Base-by-base conservation (phyloP, 2,888 invertebrate genomes). In the Eumacrocentrus americanus region DNA sequence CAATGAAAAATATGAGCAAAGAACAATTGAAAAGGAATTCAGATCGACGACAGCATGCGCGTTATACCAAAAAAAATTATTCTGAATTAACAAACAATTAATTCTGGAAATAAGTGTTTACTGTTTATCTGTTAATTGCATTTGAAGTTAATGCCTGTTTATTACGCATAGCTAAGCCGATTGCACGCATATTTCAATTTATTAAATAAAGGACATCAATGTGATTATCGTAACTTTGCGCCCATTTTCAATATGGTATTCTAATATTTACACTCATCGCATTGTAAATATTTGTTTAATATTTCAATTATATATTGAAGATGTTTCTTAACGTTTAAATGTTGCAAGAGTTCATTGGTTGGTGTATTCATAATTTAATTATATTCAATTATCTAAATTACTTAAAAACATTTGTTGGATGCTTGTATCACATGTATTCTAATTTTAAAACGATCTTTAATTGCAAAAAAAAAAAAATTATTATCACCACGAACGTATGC, bases 81-180 rank as follows among this genome's bases (percentile, higher is more conserved):
- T 40, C 14, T 29, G n/a, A n/a, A n/a, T n/a, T n/a, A n/a, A n/a
- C 11, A 22, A 52, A 40, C 22, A 40, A 47, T 44, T 42, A 55
- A 12, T 55, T 35, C 35, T 42, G 20, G 35, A 55, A 34, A 60
- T 62, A 58, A 46, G 37, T 64, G 63, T 60, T 64, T 51, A 60
- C 58, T 61, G 61, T 55, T 53, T 70, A 67, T 70, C 62, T 70
- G 68, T 72, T 66, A 67, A 64, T 70, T 70, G 69, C 67, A 71
- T 72, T 70, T 63, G 59, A 63, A 29, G 71, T 68, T 57, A 62
- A 61, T 74, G 72, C 70, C 71, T 73, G 71, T 69, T 69, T 55
- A 42, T 42, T 65, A 62, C 64, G 66, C 66, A 69, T 63, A 71
- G 67, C 69, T 71, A 68, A 46, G 67, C 62, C 67, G 69, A 67